phyloP scores from a whole-genome alignment of 2,888 invertebrate genomes.

The Alloplasta piceator region DNA sequence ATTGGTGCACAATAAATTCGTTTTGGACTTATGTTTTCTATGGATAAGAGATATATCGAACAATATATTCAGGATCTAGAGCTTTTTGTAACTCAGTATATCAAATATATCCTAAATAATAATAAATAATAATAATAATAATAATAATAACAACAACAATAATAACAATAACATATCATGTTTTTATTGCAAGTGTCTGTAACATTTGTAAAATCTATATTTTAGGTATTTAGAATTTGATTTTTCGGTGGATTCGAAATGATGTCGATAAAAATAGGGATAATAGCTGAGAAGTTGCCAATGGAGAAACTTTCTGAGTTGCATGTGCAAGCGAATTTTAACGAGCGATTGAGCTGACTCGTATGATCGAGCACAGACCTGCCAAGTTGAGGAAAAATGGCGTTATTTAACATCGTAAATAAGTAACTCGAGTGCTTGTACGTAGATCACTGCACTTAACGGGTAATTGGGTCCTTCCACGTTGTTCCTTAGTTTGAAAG shows the following conservation, averaged over 20 bases:
- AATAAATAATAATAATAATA: too few relatives aligned
- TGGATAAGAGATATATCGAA: too few relatives aligned
- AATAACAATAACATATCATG: too few relatives aligned
- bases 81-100: too few relatives aligned
- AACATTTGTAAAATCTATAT: too few relatives aligned
- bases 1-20: too few relatives aligned
- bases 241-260: neutral
- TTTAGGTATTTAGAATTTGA: too few relatives aligned
- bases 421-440: slow-evolving; percentile 71
- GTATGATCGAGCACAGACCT: neutral
- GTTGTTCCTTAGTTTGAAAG: slow-evolving; percentile 60
- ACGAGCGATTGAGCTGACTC: neutral
- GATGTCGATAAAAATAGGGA: slow-evolving; percentile 28
- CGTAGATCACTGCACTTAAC: slow-evolving; percentile 62
- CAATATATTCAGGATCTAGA: too few relatives aligned
- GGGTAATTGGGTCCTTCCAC: slow-evolving; percentile 74
- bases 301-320: slow-evolving; percentile 19
- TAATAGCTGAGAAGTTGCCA: slow-evolving; percentile 30
- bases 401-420: slow-evolving; percentile 76
- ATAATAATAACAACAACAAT: too few relatives aligned
- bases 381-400: slow-evolving; percentile 47
- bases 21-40: too few relatives aligned
- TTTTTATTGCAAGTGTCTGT: too few relatives aligned
- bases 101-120: too few relatives aligned
- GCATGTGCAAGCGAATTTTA: neutral